Evolutionary conservation across 2,797 vertebrate species (phyloP).

Genomic region (Sitta carolinensis): DNA sequence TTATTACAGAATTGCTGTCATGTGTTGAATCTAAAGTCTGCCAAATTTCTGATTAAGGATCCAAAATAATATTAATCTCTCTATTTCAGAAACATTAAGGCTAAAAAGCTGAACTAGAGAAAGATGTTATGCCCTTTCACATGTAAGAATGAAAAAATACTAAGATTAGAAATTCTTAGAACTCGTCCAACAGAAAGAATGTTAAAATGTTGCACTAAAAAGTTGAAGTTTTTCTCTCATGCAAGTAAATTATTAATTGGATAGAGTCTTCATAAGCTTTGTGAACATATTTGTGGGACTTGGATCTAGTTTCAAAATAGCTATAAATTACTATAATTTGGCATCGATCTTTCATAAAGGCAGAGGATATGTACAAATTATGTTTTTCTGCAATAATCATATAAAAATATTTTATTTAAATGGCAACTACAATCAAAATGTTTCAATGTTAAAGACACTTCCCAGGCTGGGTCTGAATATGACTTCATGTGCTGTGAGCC

Average conservation of each 20-base stretch:
- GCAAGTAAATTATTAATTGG: background rate
- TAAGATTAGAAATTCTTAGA: background rate
- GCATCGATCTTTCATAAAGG: background rate
- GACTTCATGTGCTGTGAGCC: background rate
- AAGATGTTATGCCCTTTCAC: background rate
- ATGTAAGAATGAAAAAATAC: background rate
- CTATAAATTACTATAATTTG: background rate
- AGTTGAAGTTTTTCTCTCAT: background rate
- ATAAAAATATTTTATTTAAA: background rate
- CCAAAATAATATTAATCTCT: background rate
- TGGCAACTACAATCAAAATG: background rate
- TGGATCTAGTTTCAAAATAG: background rate
- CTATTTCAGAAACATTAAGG: background rate
- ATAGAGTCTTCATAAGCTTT: background rate
- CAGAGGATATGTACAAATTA: background rate
- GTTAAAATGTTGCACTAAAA: background rate
- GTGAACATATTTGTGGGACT: background rate
- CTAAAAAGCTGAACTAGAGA: background rate
- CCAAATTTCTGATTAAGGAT: background rate
- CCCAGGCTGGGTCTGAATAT: background rate
- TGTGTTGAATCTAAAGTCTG: background rate
- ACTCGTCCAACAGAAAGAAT: background rate
- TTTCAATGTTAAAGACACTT: background rate
- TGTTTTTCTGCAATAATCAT: background rate
- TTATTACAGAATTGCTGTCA: background rate